phyloP scores from a whole-genome alignment of 2,888 invertebrate genomes.

The Cantharis rufa region DNA sequence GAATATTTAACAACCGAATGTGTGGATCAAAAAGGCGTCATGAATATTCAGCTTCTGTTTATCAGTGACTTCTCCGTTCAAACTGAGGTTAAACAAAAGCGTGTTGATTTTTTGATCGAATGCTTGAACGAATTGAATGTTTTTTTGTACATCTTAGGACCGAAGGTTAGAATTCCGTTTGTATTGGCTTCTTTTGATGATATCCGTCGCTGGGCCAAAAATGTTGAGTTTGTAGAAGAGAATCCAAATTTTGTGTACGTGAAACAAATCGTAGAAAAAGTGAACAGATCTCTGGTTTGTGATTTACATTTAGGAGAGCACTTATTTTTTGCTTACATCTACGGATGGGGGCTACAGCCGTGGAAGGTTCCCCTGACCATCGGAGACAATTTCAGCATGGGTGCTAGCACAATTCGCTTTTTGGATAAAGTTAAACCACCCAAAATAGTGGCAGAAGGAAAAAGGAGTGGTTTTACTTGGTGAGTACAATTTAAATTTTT shows the following conservation, averaged over 20 bases:
- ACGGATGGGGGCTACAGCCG: conserved; percentile 8
- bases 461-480: conserved; percentile 4
- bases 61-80: conserved; percentile 14
- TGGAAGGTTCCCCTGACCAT: conserved; percentile 23
- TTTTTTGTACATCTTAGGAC: conserved; percentile 22
- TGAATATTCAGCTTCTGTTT: conserved; percentile 16
- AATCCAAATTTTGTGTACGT: conserved; percentile 10
- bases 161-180: conserved; percentile 13
- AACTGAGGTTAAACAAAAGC: background rate
- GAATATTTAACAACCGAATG: conserved; percentile 7
- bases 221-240: conserved; percentile 12
- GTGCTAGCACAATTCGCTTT: conserved; percentile 2
- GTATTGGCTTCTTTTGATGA: conserved; percentile 9
- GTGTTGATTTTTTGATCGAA: background rate
- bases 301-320: conserved; percentile 13
- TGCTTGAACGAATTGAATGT: conserved; percentile 6
- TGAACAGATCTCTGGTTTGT: conserved; percentile 11
- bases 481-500: conserved; percentile 2
- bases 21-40: conserved; percentile 2
- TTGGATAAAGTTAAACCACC: background rate
- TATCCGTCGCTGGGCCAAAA: conserved; percentile 10
- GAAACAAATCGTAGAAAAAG: conserved; percentile 6
- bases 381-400: background rate
- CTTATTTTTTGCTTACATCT: conserved; percentile 10
- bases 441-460: background rate